Base-by-base conservation (phyloP, 2,113 vertebrate genomes). In the Balaenoptera acutorostrata region DNA sequence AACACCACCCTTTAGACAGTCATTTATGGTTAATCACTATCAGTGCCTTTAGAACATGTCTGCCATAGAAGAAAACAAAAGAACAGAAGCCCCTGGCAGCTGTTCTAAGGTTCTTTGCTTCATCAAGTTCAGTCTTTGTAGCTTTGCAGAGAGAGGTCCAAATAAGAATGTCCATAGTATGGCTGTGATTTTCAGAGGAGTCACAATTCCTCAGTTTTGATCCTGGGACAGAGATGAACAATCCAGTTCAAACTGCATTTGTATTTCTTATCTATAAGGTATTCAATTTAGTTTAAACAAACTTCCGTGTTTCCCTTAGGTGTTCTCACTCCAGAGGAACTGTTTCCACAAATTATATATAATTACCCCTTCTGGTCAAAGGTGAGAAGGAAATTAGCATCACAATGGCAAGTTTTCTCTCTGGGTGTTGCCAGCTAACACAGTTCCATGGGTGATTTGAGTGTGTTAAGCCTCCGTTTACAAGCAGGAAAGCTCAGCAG, bases 381-480 rank as follows among this genome's bases (percentile, higher is more conserved):
- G 68, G 72, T 61, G 61, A 85, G 36, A 86, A 5, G 90, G 85
- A 95, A 80, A 90, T 75, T 46, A 72, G 27, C 94, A 90, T 87
- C 68, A 39, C 94, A 39, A 33, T 57, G 78, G 83, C 6, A 23
- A 36, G 20, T 20, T 90, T 84, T 90, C 69, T 94, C 59, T 64
- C 25, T 21, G 69, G 66, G 87, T 78, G 41, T 72, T 41, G 29
- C 91, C 72, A 72, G 63, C 41, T 66, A 71, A 1, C 84, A 59
- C 27, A 71, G 85, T 57, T 63, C 85, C 31, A 46, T 0, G 14
- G 82, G 63, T 68, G 71, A 90, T 49, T 85, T 29, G 85, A 93
- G 77, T 63, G 75, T 68, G 81, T 52, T 74, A 87, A 97, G 88
- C 74, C 83, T 92, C 83, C 21, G 2, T 88, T 95, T 55, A 95